A percentile compares a stretch with the other conserved stretches of the same genome.
phyloP scores from a whole-genome alignment of 2,888 invertebrate genomes.

The Temnothorax rugatulus region DNA sequence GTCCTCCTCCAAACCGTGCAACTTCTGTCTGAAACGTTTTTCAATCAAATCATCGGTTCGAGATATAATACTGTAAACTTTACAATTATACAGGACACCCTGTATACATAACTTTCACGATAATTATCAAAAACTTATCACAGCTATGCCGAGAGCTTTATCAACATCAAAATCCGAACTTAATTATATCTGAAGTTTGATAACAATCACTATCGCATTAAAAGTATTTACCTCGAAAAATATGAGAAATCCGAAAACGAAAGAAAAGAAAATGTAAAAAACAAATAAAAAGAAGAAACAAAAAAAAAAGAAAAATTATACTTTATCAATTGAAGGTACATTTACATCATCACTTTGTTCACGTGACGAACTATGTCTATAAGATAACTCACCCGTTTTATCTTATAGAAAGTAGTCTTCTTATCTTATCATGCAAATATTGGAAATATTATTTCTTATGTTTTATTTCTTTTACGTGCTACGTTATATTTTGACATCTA shows the following conservation, averaged over 20 bases:
- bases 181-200: background rate
- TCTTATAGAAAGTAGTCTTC: background rate
- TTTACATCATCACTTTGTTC: background rate
- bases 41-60: no score
- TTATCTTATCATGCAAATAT: background rate
- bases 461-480: background rate
- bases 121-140: background rate
- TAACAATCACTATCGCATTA: background rate
- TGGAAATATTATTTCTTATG: background rate
- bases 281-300: background rate
- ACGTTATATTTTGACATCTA: background rate
- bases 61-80: no score
- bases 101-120: background rate
- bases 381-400: background rate
- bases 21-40: no score
- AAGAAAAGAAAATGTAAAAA: background rate
- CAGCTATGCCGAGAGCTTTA: background rate
- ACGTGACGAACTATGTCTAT: background rate
- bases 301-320: background rate
- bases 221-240: background rate
- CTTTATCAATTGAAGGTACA: background rate
- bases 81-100: no score
- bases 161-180: background rate
- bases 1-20: no score
- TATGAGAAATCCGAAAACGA: background rate